Evolutionary conservation across 1,140 invertebrate genomes (phyloP), one percentile per base, ranked within the genome.

Genomic region (Sycophaga agraensis): DNA sequence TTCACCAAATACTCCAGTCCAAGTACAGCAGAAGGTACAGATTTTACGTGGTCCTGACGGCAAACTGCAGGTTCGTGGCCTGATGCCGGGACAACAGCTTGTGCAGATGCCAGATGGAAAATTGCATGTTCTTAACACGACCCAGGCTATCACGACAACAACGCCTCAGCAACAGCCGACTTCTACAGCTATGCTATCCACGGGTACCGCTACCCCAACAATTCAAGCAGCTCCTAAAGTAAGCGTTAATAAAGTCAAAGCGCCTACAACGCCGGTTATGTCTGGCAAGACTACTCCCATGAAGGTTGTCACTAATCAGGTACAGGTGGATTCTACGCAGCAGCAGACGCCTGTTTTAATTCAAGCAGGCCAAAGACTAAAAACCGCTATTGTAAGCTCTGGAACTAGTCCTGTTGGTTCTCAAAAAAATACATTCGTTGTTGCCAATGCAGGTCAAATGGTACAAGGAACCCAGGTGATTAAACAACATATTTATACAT

Each of bases 51-150:
- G 89, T 0, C 89, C 92, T 0, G 93, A 96, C 78, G 94, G 94
- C 16, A 94, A 96, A 79, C 82, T 97, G 0, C 93, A 94, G 75
- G 93, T 97, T 3, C 86, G 91, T 59, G 96, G 95, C 7, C 81
- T 98, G 1, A 84, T 95, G 75, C 91, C 93, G 45, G 93, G 94
- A n/a, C 96, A 98, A 72, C 93, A 97, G 69, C 81, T 97, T 22
- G 88, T 97, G 21, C 91, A 96, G 74, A 89, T 96, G 84, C 88
- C 94, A 0, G 94, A 97, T 81, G 96, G 96, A 0, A 93, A 95
- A 77, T 79, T 97, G 28, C 94, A 97, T 70, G 89, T 97, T 3
- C 83, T 96, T 17, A 90, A 87, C 35, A 86, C 85, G 17, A 72
- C 79, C 51, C 82, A 82, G 67, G 72, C 73, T 34, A 69, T 75